Percentiles rank a stretch among this genome's conserved stretches.
These are phyloP conservation scores for Pseudomyrmex dendroicus DNA, from an alignment of 1,140 invertebrate genomes.

Conservation along the genomic window DNA sequence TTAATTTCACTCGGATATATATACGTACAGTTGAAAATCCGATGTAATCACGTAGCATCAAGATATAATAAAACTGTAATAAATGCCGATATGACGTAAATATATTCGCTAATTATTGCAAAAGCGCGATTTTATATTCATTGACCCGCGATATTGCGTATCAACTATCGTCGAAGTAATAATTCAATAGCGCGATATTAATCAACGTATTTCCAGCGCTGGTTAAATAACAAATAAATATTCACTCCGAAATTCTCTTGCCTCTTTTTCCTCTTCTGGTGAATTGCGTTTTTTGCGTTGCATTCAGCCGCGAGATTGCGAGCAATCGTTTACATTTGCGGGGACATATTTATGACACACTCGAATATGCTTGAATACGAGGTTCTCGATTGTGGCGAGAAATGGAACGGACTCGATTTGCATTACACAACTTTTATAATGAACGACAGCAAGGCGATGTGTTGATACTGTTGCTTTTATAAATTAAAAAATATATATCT, in stretches of 20 bases:
- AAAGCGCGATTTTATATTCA: constrained; percentile 50
- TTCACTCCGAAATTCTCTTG: not conserved
- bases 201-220: constrained; percentile 50
- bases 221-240: constrained; percentile 58
- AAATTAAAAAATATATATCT: not conserved
- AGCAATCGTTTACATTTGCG: constrained; percentile 14
- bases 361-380: constrained; percentile 14
- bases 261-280: not conserved
- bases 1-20: too few relatives aligned
- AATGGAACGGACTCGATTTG: constrained; percentile 20
- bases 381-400: constrained; percentile 22
- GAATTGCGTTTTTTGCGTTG: constrained; percentile 33
- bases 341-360: constrained; percentile 33
- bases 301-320: constrained; percentile 47
- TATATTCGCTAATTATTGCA: constrained; percentile 47
- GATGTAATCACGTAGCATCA: not conserved
- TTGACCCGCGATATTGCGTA: constrained; percentile 49
- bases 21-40: too few relatives aligned
- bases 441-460: not conserved
- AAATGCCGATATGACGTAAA: constrained; percentile 14
- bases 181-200: constrained; percentile 56
- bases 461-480: not conserved
- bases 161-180: constrained; percentile 46
- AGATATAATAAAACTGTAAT: not conserved
- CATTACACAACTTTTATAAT: constrained; percentile 2